Conservation (phyloP, 2,888 invertebrate genomes). For the Agrilus cyanescens region DNA sequence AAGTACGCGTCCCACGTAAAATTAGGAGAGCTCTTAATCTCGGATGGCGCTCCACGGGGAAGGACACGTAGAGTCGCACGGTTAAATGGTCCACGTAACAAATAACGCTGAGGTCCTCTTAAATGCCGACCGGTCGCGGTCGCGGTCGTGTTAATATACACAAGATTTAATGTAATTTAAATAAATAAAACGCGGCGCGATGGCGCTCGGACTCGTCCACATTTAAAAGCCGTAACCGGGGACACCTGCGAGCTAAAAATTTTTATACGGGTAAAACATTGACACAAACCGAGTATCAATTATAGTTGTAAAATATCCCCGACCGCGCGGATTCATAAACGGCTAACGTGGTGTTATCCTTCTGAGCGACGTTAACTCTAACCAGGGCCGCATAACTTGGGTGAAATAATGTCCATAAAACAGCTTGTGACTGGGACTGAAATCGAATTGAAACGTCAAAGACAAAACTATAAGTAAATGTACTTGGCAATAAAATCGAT, state of each 20-base stretch:
- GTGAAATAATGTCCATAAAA: constrained; percentile 35
- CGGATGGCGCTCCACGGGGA: background rate
- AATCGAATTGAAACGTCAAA: constrained; percentile 34
- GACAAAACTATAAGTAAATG: too few species aligned
- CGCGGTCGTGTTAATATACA: background rate
- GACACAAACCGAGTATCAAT: constrained; percentile 19
- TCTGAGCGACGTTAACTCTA: constrained; percentile 7
- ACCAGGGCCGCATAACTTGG: constrained; percentile 14
- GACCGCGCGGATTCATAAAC: constrained; percentile 16
- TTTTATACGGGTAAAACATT: constrained; percentile 15
- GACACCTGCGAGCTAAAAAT: constrained; percentile 13
- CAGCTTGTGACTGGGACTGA: constrained; percentile 33
- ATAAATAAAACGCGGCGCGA: constrained; percentile 2
- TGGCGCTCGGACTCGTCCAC: constrained; percentile 2
- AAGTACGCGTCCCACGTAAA: too few species aligned
- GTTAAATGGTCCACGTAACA: background rate
- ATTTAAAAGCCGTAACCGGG: constrained; percentile 11
- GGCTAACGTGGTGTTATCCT: constrained; percentile 11
- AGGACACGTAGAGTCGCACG: background rate
- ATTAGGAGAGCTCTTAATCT: too few species aligned
- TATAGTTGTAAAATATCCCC: constrained; percentile 17
- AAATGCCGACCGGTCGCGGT: background rate
- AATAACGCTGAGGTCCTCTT: background rate
- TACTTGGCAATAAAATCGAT: too few species aligned
- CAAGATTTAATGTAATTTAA: background rate